These are phyloP conservation scores for Drosophila prostipennis DNA, from an alignment of 2,888 invertebrate genomes.

Conservation along the genomic window DNA sequence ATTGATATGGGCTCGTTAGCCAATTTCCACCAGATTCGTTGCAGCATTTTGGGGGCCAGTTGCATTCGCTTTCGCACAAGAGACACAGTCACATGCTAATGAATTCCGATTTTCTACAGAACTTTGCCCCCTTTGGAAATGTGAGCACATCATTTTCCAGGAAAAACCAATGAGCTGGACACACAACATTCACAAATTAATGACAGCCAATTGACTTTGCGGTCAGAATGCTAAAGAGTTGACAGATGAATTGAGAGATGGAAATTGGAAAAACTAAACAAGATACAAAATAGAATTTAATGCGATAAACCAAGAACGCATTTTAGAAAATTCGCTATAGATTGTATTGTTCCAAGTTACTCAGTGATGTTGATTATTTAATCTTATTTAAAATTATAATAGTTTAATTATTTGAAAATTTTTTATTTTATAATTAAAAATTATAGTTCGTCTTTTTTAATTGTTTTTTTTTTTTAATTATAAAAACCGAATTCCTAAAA, in stretches of 20 bases:
- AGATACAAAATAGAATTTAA: not conserved
- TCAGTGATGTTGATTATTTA: too few species aligned
- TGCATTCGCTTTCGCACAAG: slow-evolving; percentile 5
- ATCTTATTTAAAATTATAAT: too few species aligned
- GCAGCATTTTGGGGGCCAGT: slow-evolving; percentile 65
- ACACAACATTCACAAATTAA: slow-evolving; percentile 11
- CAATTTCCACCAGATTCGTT: slow-evolving; percentile 33
- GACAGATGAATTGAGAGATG: not conserved
- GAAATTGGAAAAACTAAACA: not conserved
- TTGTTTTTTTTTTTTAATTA: too few species aligned
- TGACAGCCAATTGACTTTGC: slow-evolving; percentile 24
- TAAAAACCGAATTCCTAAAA: not conserved
- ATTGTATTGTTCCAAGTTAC: too few species aligned
- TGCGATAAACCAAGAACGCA: too few species aligned
- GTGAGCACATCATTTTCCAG: slow-evolving; percentile 4
- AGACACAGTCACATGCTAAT: slow-evolving; percentile 5
- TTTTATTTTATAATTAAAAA: too few species aligned
- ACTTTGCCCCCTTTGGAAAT: slow-evolving; percentile 4
- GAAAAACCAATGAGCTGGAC: slow-evolving; percentile 4
- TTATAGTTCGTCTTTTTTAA: too few species aligned
- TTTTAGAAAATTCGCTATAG: too few species aligned
- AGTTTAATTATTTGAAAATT: too few species aligned
- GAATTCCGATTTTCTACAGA: slow-evolving; percentile 9
- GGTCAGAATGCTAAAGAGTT: slow-evolving; percentile 1
- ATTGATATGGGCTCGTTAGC: not conserved